Conservation (phyloP, 2,113 vertebrate genomes). For the Nyctibius bracteatus region DNA sequence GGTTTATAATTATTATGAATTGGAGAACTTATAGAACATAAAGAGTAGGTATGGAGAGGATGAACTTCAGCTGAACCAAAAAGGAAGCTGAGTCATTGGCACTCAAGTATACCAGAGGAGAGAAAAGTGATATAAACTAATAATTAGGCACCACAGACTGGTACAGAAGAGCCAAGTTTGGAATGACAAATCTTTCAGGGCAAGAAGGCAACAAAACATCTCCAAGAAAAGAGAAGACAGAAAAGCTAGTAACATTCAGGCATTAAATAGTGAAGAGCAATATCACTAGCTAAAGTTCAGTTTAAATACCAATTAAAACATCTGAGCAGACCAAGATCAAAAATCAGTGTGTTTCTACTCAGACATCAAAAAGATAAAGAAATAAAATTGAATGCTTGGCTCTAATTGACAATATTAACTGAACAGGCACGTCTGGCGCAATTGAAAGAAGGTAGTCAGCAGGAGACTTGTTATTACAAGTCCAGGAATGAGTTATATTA, state of each 20-base stretch:
- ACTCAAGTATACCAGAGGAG: neutral
- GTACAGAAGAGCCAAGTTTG: neutral
- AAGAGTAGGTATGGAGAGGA: neutral
- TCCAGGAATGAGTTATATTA: neutral
- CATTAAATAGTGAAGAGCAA: neutral
- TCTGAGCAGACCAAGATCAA: neutral
- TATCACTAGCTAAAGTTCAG: neutral
- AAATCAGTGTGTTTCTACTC: neutral
- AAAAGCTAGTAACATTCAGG: neutral
- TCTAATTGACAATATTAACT: neutral
- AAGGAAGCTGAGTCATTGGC: neutral
- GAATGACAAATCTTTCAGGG: neutral
- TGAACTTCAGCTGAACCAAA: neutral
- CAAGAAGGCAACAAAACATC: neutral
- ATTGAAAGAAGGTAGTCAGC: neutral
- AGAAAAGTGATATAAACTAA: neutral
- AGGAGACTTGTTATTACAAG: neutral
- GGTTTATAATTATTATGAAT: neutral
- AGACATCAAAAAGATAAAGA: neutral
- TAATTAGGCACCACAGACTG: neutral
- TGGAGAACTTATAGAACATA: neutral
- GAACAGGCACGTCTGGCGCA: neutral
- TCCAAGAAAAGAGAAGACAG: neutral
- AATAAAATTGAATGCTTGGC: neutral
- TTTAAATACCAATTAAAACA: neutral